Conservation (phyloP, 2,113 vertebrate species). For the Sisor rabdophorus region DNA sequence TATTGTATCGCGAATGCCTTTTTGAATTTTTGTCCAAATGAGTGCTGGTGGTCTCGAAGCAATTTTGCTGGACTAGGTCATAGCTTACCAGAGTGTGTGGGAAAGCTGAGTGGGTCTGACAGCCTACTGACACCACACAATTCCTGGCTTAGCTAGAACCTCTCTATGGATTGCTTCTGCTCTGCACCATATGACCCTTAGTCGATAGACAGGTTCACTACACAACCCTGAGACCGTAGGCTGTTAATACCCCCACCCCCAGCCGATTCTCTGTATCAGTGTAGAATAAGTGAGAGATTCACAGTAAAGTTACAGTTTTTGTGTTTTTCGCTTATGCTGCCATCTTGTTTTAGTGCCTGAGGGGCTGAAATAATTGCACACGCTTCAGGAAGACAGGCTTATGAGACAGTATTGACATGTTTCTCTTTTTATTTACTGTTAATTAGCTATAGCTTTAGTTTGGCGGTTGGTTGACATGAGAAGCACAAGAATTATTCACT, state of each 20-base stretch:
- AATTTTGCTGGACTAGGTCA: slow-evolving; percentile 40
- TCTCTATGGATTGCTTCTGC: neutral
- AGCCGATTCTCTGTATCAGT: neutral
- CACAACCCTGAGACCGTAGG: neutral
- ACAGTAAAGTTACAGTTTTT: neutral
- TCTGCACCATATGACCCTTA: neutral
- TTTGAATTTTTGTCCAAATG: slow-evolving; percentile 39
- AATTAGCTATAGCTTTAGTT: neutral
- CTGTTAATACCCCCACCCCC: neutral
- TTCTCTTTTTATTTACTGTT: neutral
- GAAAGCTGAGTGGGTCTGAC: slow-evolving; percentile 12
- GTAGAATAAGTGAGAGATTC: neutral
- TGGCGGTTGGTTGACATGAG: neutral
- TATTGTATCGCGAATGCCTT: slow-evolving; percentile 32
- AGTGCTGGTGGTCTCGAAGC: slow-evolving; percentile 50
- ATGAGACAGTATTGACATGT: slow-evolving; percentile 16
- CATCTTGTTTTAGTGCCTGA: slow-evolving; percentile 20
- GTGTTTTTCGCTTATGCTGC: slow-evolving; percentile 8
- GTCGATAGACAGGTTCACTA: neutral
- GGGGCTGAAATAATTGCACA: slow-evolving; percentile 30
- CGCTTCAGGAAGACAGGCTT: slow-evolving; percentile 27
- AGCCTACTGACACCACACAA: neutral
- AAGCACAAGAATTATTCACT: neutral
- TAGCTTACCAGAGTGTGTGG: slow-evolving; percentile 28
- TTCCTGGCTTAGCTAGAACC: neutral